phyloP scores from a whole-genome alignment of 2,888 invertebrate species.

The Mythimna impura region DNA sequence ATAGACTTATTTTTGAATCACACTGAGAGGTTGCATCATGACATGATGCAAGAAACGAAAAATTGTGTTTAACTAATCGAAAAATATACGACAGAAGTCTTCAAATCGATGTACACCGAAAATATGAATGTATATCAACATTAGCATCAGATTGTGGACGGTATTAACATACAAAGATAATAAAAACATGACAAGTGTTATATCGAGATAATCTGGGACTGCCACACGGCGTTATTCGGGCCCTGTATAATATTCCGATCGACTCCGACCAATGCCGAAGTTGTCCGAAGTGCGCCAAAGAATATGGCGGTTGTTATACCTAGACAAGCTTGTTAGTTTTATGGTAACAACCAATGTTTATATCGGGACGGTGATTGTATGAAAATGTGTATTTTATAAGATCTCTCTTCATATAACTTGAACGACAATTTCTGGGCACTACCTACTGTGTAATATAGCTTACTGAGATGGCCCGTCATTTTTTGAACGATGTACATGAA shows the following conservation, averaged over 20 bases:
- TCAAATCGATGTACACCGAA: constrained; percentile 30
- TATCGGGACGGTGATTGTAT: constrained; percentile 55
- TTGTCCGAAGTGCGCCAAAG: constrained; percentile 65
- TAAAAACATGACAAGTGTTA: constrained; percentile 66
- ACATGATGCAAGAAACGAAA: constrained; percentile 17
- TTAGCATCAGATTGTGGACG: constrained; percentile 49
- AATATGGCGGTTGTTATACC: constrained; percentile 65
- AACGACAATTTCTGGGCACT: constrained; percentile 27
- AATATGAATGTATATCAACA: constrained; percentile 49
- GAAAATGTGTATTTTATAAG: constrained; percentile 54
- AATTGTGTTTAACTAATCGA: constrained; percentile 27
- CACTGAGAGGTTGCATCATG: constrained; percentile 13
- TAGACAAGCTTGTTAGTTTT: constrained; percentile 71
- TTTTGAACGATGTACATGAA: constrained; percentile 1
- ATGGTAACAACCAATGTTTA: constrained; percentile 62
- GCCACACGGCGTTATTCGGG: constrained; percentile 58
- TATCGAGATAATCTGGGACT: constrained; percentile 66
- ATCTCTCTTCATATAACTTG: constrained; percentile 43
- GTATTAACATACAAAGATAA: constrained; percentile 60
- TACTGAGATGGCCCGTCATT: constrained; percentile 19
- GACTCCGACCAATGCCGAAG: constrained; percentile 67
- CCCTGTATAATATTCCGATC: constrained; percentile 80
- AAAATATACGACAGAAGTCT: constrained; percentile 25
- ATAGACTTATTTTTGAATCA: neutral
- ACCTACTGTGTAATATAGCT: constrained; percentile 43